phyloP scores from a whole-genome alignment of 2,888 invertebrate species.

The Malthinus seriepunctatus region DNA sequence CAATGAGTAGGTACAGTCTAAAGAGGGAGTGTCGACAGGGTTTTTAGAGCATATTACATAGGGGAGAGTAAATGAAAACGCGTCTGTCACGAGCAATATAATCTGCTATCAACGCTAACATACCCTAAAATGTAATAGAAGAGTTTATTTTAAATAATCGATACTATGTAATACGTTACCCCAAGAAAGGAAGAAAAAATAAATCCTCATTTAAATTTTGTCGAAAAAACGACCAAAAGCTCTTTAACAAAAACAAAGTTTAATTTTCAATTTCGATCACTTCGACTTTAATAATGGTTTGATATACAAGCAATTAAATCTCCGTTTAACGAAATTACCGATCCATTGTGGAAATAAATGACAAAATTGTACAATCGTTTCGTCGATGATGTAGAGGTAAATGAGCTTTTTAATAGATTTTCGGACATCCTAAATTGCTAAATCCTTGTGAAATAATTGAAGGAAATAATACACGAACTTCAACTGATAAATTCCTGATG shows the following conservation, averaged over 20 bases:
- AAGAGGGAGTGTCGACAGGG: constrained; percentile 38
- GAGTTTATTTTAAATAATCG: constrained; percentile 40
- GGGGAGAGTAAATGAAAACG: constrained; percentile 43
- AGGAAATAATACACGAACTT: no score
- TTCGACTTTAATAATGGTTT: constrained; percentile 16
- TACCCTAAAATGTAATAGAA: constrained; percentile 45
- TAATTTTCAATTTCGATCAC: constrained; percentile 12
- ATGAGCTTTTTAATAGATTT: constrained; percentile 21
- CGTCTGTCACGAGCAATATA: constrained; percentile 49
- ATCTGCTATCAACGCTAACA: constrained; percentile 45
- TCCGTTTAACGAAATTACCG: constrained; percentile 44
- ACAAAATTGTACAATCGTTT: constrained; percentile 43
- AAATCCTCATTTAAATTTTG: background rate
- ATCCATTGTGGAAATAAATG: constrained; percentile 46
- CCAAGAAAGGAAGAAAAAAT: constrained; percentile 13
- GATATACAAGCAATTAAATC: constrained; percentile 39
- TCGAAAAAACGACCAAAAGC: no score
- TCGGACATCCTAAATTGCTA: background rate
- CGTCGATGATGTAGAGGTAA: constrained; percentile 40
- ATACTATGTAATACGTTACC: constrained; percentile 30
- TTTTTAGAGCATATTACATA: constrained; percentile 38
- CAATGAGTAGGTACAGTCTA: constrained; percentile 33
- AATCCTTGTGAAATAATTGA: background rate
- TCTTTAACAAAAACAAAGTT: background rate
- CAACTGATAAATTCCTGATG: no score